These are phyloP conservation scores for Drosophila sp. DNA, from an alignment of 1,140 invertebrate genomes.

Conservation along the genomic window DNA sequence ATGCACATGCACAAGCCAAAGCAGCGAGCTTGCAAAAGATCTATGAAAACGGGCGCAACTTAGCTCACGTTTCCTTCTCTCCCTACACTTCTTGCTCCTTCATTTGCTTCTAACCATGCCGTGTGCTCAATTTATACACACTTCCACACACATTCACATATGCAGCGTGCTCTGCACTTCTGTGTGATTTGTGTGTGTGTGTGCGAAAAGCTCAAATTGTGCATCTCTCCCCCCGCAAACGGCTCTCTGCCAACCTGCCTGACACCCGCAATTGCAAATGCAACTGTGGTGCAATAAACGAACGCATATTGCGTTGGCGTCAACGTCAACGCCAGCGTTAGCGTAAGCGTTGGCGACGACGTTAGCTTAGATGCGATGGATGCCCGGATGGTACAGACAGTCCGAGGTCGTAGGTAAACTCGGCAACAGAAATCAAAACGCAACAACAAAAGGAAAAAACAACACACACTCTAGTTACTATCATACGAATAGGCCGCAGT, in stretches of 20 bases:
- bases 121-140: conserved; percentile 55
- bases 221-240: conserved; percentile 64
- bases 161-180: conserved; percentile 38
- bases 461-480: conserved; percentile 78
- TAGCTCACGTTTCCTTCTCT: conserved; percentile 29
- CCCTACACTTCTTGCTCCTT: conserved; percentile 46
- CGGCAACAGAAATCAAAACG: conserved; percentile 26
- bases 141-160: conserved; percentile 21
- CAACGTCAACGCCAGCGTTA: conserved; percentile 30
- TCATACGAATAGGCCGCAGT: conserved; percentile 62
- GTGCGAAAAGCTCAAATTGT: conserved; percentile 59
- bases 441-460: conserved; percentile 59
- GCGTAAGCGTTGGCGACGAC: conserved; percentile 17
- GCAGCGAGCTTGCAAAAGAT: conserved; percentile 47
- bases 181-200: conserved; percentile 39
- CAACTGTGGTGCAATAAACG: conserved; percentile 79
- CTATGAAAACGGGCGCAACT: conserved; percentile 51
- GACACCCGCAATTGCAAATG: conserved; percentile 65
- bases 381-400: conserved; percentile 54
- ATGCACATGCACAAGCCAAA: neutral
- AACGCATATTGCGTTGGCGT: conserved; percentile 81
- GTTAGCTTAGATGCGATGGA: conserved; percentile 53
- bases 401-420: conserved; percentile 58
- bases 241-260: conserved; percentile 8
- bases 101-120: conserved; percentile 46